Conservation (phyloP, 2,113 vertebrate species). For the Anhinga anhinga region DNA sequence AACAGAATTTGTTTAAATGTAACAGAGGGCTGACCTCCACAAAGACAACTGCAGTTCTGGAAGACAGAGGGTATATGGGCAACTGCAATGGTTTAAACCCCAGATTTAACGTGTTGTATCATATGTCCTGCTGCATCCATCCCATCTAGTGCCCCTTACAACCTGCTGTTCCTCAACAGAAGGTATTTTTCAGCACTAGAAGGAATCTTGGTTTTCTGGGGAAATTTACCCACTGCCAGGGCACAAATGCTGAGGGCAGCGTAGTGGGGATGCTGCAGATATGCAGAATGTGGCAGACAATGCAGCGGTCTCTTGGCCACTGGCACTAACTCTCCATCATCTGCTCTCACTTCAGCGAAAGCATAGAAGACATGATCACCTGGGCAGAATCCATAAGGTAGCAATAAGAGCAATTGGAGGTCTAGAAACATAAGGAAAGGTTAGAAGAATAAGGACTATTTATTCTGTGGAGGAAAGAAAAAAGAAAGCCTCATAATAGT, state of each 20-base stretch:
- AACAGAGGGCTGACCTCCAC: neutral
- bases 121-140: neutral
- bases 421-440: neutral
- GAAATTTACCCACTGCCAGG: neutral
- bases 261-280: neutral
- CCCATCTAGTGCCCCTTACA: neutral
- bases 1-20: neutral
- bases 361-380: neutral
- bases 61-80: rapidly evolving
- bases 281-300: rapidly evolving
- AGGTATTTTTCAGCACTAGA: neutral
- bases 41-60: rapidly evolving
- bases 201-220: neutral
- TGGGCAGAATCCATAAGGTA: neutral
- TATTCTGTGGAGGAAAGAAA: neutral
- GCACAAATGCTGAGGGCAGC: neutral
- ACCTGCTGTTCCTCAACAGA: neutral
- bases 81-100: neutral
- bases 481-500: neutral
- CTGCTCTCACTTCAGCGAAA: neutral
- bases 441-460: neutral
- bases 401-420: neutral
- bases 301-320: neutral
- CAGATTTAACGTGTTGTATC: rapidly evolving
- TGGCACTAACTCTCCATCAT: neutral